Percentiles rank a stretch among this genome's conserved stretches.
Conservation (phyloP, 2,113 vertebrate genomes). For the Microcebus murinus region DNA sequence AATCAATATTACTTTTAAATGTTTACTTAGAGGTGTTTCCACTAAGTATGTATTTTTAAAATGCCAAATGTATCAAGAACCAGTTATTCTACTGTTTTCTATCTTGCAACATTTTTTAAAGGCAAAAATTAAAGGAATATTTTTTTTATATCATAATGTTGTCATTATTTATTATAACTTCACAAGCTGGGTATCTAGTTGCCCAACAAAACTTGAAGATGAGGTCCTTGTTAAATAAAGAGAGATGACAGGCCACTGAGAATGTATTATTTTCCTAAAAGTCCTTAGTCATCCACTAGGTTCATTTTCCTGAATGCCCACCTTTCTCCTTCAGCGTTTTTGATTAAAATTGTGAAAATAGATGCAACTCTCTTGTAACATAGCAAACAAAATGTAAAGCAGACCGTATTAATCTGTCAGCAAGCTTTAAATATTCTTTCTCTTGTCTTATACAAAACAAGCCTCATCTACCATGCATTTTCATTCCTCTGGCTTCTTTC, state of each 20-base stretch:
- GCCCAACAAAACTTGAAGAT: background rate
- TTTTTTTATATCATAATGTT: background rate
- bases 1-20: background rate
- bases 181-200: background rate
- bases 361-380: conserved; percentile 1
- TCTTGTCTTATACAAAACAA: conserved; percentile 18
- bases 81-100: background rate
- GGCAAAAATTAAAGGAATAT: background rate
- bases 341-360: conserved; percentile 68
- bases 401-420: conserved; percentile 43
- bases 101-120: background rate
- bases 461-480: conserved; percentile 12
- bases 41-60: background rate
- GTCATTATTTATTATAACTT: conserved; percentile 12
- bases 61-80: background rate
- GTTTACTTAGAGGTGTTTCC: background rate
- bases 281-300: background rate
- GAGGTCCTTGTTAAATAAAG: background rate
- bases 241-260: background rate
- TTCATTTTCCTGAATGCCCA: conserved; percentile 53
- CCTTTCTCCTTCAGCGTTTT: conserved; percentile 64
- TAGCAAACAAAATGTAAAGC: conserved; percentile 53
- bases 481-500: background rate
- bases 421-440: conserved; percentile 57
- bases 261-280: conserved; percentile 8